Evolutionary conservation across 2,797 vertebrate species (phyloP).

Genomic region (Bovichtus diacanthus): DNA sequence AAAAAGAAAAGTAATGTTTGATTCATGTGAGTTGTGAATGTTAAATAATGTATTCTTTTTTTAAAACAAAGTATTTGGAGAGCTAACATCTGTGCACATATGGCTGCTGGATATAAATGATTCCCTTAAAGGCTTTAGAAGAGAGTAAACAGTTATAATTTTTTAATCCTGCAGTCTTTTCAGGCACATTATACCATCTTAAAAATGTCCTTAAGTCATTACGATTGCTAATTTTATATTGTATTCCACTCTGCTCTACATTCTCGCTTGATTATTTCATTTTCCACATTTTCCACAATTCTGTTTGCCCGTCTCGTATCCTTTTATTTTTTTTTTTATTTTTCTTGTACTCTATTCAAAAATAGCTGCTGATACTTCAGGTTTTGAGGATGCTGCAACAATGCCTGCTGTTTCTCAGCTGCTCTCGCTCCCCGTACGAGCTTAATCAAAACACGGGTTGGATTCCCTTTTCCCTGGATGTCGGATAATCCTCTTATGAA

Average conservation of each 20-base stretch:
- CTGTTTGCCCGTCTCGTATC: neutral
- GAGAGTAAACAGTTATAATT: constrained; percentile 14
- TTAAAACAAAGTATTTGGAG: constrained; percentile 31
- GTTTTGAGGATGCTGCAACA: constrained; percentile 41
- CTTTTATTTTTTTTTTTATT: neutral
- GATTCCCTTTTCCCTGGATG: constrained; percentile 58
- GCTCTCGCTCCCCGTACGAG: constrained; percentile 31
- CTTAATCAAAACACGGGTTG: constrained; percentile 61
- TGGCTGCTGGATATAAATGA: constrained; percentile 25
- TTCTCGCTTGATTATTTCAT: neutral
- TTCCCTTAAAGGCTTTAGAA: constrained; percentile 27
- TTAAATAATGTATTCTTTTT: constrained; percentile 52
- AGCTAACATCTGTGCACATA: constrained; percentile 37
- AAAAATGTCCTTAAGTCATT: neutral
- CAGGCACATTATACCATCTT: neutral
- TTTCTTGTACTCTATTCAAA: constrained; percentile 22
- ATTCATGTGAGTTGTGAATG: constrained; percentile 45
- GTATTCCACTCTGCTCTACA: neutral
- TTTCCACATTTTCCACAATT: neutral
- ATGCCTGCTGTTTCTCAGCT: constrained; percentile 23
- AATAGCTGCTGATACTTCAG: constrained; percentile 37
- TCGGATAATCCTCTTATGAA: constrained; percentile 71
- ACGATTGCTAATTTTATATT: neutral
- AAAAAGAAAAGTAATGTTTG: constrained; percentile 24
- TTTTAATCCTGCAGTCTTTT: constrained; percentile 26